Evolutionary conservation across 2,113 vertebrate species (phyloP).

Genomic region (Ceyx cyanopectus): DNA sequence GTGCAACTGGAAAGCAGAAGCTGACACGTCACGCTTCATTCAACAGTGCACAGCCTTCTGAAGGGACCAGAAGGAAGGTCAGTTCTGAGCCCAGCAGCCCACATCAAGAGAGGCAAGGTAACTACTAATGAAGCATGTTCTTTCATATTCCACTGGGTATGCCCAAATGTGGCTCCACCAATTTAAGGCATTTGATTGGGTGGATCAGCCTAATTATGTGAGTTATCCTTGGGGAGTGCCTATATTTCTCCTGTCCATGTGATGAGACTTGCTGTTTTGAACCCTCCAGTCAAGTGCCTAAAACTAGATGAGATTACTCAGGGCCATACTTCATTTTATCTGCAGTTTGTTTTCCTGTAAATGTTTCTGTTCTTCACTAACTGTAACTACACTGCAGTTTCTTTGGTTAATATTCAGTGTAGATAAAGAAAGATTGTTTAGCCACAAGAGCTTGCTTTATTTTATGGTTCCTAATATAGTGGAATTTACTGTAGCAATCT

Average conservation of each 20-base stretch:
- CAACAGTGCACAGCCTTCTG: constrained; percentile 63
- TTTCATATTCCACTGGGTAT: background rate
- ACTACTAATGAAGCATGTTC: background rate
- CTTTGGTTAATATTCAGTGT: background rate
- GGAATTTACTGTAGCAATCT: constrained; percentile 22
- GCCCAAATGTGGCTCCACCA: too few species aligned
- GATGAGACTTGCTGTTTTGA: background rate
- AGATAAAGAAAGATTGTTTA: background rate
- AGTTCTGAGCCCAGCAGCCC: constrained; percentile 88
- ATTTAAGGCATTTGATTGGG: background rate
- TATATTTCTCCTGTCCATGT: background rate
- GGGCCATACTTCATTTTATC: background rate
- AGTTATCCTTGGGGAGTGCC: background rate
- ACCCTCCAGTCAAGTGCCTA: background rate
- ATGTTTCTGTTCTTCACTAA: background rate
- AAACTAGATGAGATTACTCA: background rate
- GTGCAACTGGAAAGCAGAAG: constrained; percentile 67
- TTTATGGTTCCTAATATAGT: constrained; percentile 2
- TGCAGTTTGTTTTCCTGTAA: background rate
- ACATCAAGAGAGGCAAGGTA: constrained; percentile 74
- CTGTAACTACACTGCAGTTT: background rate
- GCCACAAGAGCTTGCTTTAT: background rate
- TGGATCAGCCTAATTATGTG: background rate
- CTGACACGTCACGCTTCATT: constrained; percentile 82
- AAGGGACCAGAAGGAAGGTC: constrained; percentile 74